Percentiles rank a stretch among this genome's conserved stretches.
These are phyloP conservation scores for Harpegnathos saltator DNA, from an alignment of 1,140 invertebrate species.

Conservation along the genomic window DNA sequence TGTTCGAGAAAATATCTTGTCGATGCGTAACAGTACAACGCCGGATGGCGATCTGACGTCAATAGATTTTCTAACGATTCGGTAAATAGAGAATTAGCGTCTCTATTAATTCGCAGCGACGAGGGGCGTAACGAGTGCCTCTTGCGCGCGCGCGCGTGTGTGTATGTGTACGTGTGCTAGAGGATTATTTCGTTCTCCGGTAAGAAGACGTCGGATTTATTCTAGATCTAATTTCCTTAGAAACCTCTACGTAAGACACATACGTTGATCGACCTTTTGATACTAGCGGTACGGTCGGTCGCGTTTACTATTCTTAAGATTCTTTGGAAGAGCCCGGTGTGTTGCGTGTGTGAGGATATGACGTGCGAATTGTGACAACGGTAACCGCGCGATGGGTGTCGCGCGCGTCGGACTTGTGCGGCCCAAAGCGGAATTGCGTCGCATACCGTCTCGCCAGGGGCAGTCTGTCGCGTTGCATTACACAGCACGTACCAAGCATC, in stretches of 20 bases:
- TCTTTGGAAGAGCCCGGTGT: constrained; percentile 46
- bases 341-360: not conserved
- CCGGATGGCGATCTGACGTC: constrained; percentile 60
- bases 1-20: constrained; percentile 55
- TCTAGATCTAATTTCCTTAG: constrained; percentile 50
- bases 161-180: constrained; percentile 17
- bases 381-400: too few relatives aligned
- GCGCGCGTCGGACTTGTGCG: too few relatives aligned
- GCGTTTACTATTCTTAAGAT: constrained; percentile 9
- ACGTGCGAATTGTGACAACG: not conserved
- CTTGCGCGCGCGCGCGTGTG: not conserved
- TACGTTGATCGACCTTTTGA: constrained; percentile 37
- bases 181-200: constrained; percentile 48
- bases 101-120: constrained; percentile 39
- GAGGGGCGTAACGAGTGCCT: constrained; percentile 12
- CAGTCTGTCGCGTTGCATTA: too few relatives aligned
- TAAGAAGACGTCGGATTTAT: constrained; percentile 56
- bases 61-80: constrained; percentile 49
- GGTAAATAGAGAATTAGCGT: constrained; percentile 48
- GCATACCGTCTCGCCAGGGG: too few relatives aligned
- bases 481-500: constrained; percentile 24
- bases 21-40: constrained; percentile 53
- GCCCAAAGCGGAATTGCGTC: too few relatives aligned
- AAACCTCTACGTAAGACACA: constrained; percentile 48
- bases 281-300: constrained; percentile 40